These are phyloP conservation scores for Lasioglossum zephyrum DNA, from an alignment of 2,888 invertebrate species.

Conservation along the genomic window DNA sequence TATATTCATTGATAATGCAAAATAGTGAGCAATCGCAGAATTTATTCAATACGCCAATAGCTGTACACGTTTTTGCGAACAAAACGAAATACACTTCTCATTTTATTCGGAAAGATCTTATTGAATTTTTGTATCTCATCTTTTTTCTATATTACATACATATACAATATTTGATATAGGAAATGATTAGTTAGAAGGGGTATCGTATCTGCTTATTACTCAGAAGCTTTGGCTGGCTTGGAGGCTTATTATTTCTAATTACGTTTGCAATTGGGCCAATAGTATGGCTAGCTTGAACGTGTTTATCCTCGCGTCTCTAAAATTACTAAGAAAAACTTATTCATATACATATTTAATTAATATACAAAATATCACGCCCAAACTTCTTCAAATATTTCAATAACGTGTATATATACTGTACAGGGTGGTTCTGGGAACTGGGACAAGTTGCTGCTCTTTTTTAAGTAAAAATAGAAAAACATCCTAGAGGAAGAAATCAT, in stretches of 20 bases:
- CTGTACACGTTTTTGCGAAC: constrained; percentile 21
- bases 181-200: constrained; percentile 40
- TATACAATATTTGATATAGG: constrained; percentile 1
- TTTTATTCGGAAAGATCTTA: constrained; percentile 16
- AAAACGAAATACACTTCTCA: constrained; percentile 19
- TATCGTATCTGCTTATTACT: constrained; percentile 63
- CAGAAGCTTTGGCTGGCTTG: constrained; percentile 74
- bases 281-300: constrained; percentile 73
- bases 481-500: too few species aligned
- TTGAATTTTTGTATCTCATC: constrained; percentile 9
- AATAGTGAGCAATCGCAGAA: not conserved
- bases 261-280: constrained; percentile 75
- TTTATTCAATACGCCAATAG: not conserved
- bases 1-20: constrained; percentile 22
- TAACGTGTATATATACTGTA: constrained; percentile 18
- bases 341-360: constrained; percentile 56
- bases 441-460: too few species aligned
- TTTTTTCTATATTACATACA: not conserved
- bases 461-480: too few species aligned
- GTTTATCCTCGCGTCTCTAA: constrained; percentile 67
- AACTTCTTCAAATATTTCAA: constrained; percentile 55
- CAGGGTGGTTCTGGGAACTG: too few species aligned
- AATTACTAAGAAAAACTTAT: constrained; percentile 55
- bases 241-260: constrained; percentile 76
- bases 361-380: constrained; percentile 55